phyloP scores from a whole-genome alignment of 2,888 invertebrate genomes.

The Hirtodrosophila confusa region DNA sequence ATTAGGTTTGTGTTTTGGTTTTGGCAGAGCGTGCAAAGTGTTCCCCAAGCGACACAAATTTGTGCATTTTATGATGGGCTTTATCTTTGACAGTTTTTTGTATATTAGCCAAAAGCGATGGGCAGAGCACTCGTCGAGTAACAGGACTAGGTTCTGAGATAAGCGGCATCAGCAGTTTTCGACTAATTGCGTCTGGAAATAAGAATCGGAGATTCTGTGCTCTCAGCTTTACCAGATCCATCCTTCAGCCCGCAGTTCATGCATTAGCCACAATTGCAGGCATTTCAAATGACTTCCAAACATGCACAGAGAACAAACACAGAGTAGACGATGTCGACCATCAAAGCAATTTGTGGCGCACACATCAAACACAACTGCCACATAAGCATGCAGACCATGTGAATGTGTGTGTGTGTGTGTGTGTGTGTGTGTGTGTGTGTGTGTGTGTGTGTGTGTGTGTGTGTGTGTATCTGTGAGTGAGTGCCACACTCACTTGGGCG shows the following conservation, averaged over 20 bases:
- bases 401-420: conserved; percentile 4
- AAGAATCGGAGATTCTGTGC: background rate
- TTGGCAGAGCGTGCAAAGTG: conserved; percentile 50
- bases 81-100: conserved; percentile 29
- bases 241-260: background rate
- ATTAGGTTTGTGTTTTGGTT: conserved; percentile 29
- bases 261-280: background rate
- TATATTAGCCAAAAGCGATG: conserved; percentile 5
- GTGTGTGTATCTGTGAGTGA: conserved; percentile 8
- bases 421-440: background rate
- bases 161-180: conserved; percentile 1
- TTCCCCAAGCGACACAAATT: conserved; percentile 69
- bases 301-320: conserved; percentile 1
- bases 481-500: conserved; percentile 31
- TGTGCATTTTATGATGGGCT: conserved; percentile 63
- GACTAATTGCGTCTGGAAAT: background rate
- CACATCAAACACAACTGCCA: conserved; percentile 61
- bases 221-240: background rate
- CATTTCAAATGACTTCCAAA: conserved; percentile 6
- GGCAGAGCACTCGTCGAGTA: too few species aligned
- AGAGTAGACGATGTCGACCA: conserved; percentile 34
- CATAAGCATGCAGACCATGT: conserved; percentile 23
- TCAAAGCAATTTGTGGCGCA: conserved; percentile 56
- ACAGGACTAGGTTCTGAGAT: too few species aligned
- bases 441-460: background rate